A percentile compares a stretch with the other conserved stretches of the same genome.
These are phyloP conservation scores for Myrmecobius fasciatus DNA, from an alignment of 2,113 vertebrate genomes.

Conservation along the genomic window DNA sequence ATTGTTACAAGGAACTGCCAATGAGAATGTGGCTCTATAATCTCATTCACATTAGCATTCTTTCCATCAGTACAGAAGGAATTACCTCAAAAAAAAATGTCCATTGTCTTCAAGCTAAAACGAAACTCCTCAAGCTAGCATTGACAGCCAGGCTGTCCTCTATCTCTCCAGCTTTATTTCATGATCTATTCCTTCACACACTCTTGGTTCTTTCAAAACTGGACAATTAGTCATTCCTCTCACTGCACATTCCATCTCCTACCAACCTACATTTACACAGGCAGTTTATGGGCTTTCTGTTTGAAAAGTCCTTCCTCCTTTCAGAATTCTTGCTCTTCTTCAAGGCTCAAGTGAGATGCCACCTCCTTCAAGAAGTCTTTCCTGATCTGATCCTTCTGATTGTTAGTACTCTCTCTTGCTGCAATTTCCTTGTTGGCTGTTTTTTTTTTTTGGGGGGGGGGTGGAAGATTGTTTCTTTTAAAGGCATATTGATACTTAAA, in stretches of 20 bases:
- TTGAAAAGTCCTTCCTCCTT: neutral
- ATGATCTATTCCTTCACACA: neutral
- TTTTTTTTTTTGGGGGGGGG: too few relatives aligned
- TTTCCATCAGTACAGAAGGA: neutral
- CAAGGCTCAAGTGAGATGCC: neutral
- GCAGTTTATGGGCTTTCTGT: neutral
- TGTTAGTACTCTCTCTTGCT: neutral
- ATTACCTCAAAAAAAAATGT: neutral
- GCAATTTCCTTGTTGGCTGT: neutral
- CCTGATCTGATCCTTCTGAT: neutral
- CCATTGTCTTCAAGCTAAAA: too few relatives aligned
- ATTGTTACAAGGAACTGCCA: neutral
- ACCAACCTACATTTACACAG: neutral
- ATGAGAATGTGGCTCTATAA: neutral
- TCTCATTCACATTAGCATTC: neutral
- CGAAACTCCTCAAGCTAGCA: too few relatives aligned
- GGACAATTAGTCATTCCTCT: neutral
- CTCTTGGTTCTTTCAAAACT: neutral
- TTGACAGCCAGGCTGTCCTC: too few relatives aligned
- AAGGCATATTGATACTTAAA: neutral
- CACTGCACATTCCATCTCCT: neutral
- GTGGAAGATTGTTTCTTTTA: too few relatives aligned
- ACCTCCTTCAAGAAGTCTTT: neutral
- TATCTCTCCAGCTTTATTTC: neutral
- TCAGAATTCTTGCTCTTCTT: neutral